Evolutionary conservation across 2,888 invertebrate species (phyloP), one percentile per base, ranked within the genome.

Genomic region (Dinocampus coccinellae): DNA sequence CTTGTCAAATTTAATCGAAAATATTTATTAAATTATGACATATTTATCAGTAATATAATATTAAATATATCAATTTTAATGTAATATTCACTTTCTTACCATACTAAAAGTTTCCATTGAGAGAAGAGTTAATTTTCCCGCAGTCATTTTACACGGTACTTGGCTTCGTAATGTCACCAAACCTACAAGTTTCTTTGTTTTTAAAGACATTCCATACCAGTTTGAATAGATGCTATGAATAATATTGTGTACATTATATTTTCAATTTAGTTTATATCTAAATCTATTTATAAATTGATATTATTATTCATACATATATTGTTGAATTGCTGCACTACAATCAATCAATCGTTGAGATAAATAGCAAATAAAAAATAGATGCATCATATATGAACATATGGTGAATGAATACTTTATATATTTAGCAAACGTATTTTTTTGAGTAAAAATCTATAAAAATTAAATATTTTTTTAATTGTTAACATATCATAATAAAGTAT

Each of bases 181-280:
- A 33, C 16, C 61, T 13, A 73, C 11, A 13, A 71, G 39, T 36
- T 68, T 63, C 36, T 69, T 72, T 11, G 70, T 33, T 47, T 66
- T 47, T 6, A 60, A 6, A n/a, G 74, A 72, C 4, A 53, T 64
- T 16, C 20, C 11, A 22, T 72, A 72, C 75, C 73, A 75, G n/a
- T 63, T n/a, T 7, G 33, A 58, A 29, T 22, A 57, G 3, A 1
- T 10, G 52, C 68, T 72, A 22, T 11, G 68, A 61, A 16, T 6
- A 42, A 16, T 1, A 33, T 42, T 22, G 36, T 16, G n/a, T n/a
- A n/a, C 16, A 34, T 55, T 2, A 55, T 13, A 29, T 26, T 7
- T 1, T 36, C 1, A 3, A 57, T 26, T n/a, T 26, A 57, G 2
- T 57, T 57, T 22, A 29, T 61, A 34, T 29, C 29, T 7, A 26